phyloP scores from a whole-genome alignment of 30 jellyfish, hydroid and myxozoan genomes.

The Sanderia malayensis region DNA sequence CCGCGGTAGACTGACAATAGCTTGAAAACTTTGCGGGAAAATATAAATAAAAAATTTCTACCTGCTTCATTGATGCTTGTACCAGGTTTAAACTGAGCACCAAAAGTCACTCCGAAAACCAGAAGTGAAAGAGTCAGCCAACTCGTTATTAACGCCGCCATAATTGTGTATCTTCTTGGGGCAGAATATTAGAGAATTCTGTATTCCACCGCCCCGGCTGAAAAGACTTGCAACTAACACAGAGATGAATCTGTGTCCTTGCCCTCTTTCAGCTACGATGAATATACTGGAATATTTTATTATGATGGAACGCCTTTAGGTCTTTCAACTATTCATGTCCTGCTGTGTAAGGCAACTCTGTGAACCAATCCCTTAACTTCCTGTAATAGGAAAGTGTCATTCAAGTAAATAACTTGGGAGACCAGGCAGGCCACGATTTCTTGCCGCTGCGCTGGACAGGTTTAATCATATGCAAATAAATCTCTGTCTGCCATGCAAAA shows the following conservation, averaged over 20 bases:
- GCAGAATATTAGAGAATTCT: conserved; percentile 39
- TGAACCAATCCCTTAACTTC: conserved; percentile 51
- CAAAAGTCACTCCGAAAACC: conserved; percentile 26
- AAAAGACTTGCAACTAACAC: conserved; percentile 71
- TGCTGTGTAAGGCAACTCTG: conserved; percentile 53
- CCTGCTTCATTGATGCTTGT: conserved; percentile 17
- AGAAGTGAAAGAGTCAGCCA: conserved; percentile 33
- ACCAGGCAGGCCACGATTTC: too few relatives aligned
- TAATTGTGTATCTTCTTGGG: conserved; percentile 69
- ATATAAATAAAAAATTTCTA: background rate
- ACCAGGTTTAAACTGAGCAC: conserved; percentile 47
- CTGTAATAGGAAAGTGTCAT: conserved; percentile 13
- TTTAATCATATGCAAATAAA: too few relatives aligned
- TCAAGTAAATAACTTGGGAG: too few relatives aligned
- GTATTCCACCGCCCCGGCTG: conserved; percentile 64
- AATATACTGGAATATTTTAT: too few relatives aligned
- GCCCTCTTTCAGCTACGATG: conserved; percentile 47
- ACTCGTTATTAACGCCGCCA: conserved; percentile 45
- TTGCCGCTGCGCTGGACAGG: too few relatives aligned
- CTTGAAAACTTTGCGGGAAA: background rate
- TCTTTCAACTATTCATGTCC: conserved; percentile 63
- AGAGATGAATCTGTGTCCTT: conserved; percentile 53
- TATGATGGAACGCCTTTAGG: conserved; percentile 62
- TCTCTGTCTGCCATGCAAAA: too few relatives aligned
- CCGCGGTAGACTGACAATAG: background rate